Percentiles rank a stretch among this genome's conserved stretches.
Conservation (phyloP, 2,888 invertebrate species). For the Metallyticus violacea region DNA sequence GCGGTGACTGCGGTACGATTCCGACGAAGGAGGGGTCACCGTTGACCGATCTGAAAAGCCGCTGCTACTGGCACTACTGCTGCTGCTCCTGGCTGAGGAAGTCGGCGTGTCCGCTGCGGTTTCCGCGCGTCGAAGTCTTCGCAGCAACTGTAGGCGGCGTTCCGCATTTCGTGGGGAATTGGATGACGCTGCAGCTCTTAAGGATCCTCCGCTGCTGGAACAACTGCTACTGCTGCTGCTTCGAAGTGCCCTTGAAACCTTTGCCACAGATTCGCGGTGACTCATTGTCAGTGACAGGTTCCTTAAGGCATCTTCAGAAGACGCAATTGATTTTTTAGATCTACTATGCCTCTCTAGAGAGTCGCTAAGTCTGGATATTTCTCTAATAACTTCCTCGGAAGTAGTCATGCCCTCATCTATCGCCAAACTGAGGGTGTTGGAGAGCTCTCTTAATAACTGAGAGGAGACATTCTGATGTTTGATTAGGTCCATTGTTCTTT, state of each 20-base stretch:
- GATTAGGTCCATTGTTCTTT: background rate
- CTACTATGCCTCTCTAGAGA: constrained; percentile 33
- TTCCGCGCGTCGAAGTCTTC: background rate
- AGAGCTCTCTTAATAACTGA: constrained; percentile 44
- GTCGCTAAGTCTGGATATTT: constrained; percentile 44
- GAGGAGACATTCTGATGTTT: constrained; percentile 29
- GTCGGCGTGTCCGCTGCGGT: background rate
- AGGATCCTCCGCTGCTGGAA: constrained; percentile 36
- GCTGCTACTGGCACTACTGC: constrained; percentile 33
- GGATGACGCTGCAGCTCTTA: constrained; percentile 37
- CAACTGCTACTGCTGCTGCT: constrained; percentile 41
- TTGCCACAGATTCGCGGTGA: constrained; percentile 45
- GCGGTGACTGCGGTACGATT: constrained; percentile 8
- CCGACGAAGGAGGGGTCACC: constrained; percentile 30
- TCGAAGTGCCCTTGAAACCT: constrained; percentile 45
- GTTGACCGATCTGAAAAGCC: constrained; percentile 34
- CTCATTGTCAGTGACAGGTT: constrained; percentile 46
- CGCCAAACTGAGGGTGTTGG: constrained; percentile 45
- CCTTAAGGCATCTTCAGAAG: constrained; percentile 48
- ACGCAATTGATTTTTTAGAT: constrained; percentile 5
- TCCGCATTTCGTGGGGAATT: constrained; percentile 34
- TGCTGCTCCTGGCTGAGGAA: background rate
- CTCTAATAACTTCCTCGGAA: constrained; percentile 45
- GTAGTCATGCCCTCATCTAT: constrained; percentile 39
- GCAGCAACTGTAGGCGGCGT: background rate